A percentile compares a stretch with the other conserved stretches of the same genome.
Conservation (phyloP, 1,140 invertebrate species). For the Schlechtendalia chinensis region DNA sequence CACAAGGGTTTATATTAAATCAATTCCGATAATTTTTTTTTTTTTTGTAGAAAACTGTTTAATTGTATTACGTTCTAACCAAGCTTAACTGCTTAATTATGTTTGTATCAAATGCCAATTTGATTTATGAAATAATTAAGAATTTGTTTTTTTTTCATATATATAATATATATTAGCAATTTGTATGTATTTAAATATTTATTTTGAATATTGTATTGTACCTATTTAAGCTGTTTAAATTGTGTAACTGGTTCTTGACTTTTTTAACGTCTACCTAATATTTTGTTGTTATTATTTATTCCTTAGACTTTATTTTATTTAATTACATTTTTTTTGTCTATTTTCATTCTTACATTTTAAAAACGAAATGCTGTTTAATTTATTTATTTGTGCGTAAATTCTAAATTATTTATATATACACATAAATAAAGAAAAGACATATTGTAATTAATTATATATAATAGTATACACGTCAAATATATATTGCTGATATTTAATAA, state of each 20-base stretch:
- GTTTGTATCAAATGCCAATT: neutral
- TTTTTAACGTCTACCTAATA: neutral
- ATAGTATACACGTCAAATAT: neutral
- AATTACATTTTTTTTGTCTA: conserved; percentile 6
- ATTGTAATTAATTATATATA: conserved; percentile 16
- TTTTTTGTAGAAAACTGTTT: neutral
- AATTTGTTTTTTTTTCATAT: conserved; percentile 13
- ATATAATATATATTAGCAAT: neutral
- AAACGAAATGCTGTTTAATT: conserved; percentile 18
- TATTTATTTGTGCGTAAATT: conserved; percentile 15
- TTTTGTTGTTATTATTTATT: conserved; percentile 47
- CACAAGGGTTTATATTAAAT: conserved; percentile 11
- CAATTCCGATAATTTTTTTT: conserved; percentile 17
- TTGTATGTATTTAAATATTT: conserved; percentile 19
- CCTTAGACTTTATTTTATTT: conserved; percentile 20
- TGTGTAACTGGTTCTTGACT: conserved; percentile 6
- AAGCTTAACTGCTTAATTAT: conserved; percentile 41
- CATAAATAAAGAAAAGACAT: conserved; percentile 19
- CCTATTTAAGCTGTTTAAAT: conserved; percentile 22
- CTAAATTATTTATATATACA: conserved; percentile 36
- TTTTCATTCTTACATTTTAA: conserved; percentile 11
- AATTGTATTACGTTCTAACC: conserved; percentile 12
- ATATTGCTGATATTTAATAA: conserved; percentile 13
- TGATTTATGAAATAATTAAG: conserved; percentile 13
- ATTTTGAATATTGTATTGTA: conserved; percentile 30